These are phyloP conservation scores for Euplexia lucipara DNA, from an alignment of 2,888 invertebrate species.

Conservation along the genomic window DNA sequence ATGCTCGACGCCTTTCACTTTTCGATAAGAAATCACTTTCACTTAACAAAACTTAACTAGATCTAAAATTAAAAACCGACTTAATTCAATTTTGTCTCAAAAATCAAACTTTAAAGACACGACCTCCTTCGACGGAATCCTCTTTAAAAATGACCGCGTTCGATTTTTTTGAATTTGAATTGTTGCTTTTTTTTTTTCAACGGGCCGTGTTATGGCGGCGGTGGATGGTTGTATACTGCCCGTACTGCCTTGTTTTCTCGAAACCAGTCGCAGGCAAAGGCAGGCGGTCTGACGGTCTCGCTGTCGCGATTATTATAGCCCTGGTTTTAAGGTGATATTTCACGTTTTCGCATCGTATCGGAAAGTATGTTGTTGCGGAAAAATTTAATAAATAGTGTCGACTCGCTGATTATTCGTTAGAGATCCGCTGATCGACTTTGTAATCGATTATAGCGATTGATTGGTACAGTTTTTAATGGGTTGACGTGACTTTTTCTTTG, in stretches of 20 bases:
- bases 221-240: conserved; percentile 77
- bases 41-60: conserved; percentile 70
- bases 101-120: conserved; percentile 50
- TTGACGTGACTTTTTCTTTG: conserved; percentile 20
- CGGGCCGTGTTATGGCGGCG: conserved; percentile 68
- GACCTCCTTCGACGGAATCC: conserved; percentile 54
- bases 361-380: conserved; percentile 82
- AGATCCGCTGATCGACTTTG: conserved; percentile 48
- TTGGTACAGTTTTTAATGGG: conserved; percentile 27
- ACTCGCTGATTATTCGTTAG: conserved; percentile 58
- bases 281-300: conserved; percentile 72
- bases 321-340: conserved; percentile 68
- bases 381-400: conserved; percentile 74
- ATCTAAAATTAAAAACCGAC: conserved; percentile 60
- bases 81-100: conserved; percentile 47
- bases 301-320: conserved; percentile 79
- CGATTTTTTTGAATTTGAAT: conserved; percentile 63
- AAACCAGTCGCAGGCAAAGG: conserved; percentile 78
- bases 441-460: conserved; percentile 32
- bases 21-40: conserved; percentile 84
- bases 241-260: conserved; percentile 80
- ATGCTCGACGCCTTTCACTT: conserved; percentile 84
- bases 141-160: conserved; percentile 62
- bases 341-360: conserved; percentile 68
- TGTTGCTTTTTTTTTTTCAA: conserved; percentile 58